Base-by-base conservation (phyloP, 2,113 vertebrate species). In the Eudyptes chrysolophus region DNA sequence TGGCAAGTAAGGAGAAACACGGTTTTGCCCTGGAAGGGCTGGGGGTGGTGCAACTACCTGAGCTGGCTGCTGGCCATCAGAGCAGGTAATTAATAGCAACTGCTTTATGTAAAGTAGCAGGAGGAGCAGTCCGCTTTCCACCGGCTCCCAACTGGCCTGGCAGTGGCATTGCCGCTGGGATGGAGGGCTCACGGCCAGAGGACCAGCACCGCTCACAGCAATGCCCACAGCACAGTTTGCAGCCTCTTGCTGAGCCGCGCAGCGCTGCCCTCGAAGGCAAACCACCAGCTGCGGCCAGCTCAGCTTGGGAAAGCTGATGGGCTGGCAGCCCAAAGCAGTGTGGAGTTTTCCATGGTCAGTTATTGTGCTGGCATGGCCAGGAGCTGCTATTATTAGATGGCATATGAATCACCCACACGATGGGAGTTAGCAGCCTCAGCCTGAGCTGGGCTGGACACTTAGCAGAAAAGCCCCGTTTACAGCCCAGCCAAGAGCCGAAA, bases 321-420 rank as follows among this genome's bases (percentile, higher is more conserved):
- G 68, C 27, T 0, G 0, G 27, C 76, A 78, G 65, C 92, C 61
- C 65, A 64, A 75, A 78, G 55, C 57, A 19, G 29, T 22, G 87
- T 34, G 80, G 60, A 89, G 72, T 87, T 92, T 95, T 94, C 94
- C 91, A n/a, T 89, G 93, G 91, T 78, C 92, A 92, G 72, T 89
- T 84, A 29, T 60, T 75, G 62, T 54, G 51, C 78, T 95, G 93
- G 89, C 94, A 79, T 90, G 92, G 52, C 74, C 40, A 8, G 71
- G 66, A 72, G 65, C 32, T 84, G 78, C 84, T 94, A 89, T 89
- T 94, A 91, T 82, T 95, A 94, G 82, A 38, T 85, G 84, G 82
- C 81, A 51, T 68, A 90, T 94, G 96, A 96, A 84, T 97, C 92
- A 95, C 66, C 38, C 13, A 0, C 49, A n/a, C 0, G 2, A 32